Evolutionary conservation across 2,888 invertebrate species (phyloP), one percentile per base, ranked within the genome.

Genomic region (Apocheima hispidaria): DNA sequence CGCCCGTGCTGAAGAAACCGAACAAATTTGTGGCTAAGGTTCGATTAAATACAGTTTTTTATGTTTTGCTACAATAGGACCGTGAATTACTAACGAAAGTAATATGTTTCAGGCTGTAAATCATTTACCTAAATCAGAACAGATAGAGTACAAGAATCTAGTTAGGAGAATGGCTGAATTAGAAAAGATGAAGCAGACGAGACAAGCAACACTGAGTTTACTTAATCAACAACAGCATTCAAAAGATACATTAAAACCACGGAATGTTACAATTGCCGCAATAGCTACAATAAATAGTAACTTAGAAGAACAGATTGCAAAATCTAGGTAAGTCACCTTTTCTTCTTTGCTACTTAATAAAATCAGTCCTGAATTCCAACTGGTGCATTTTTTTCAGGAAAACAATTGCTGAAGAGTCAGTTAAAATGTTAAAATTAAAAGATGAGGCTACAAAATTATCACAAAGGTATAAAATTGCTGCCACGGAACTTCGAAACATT

Each of bases 81-180:
- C 2, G 14, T 20, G 1, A 30, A 28, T 44, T 7, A 33, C 6
- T 43, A 38, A 36, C 4, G n/a, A 21, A 16, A 4, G 35, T 50
- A 30, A 20, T 2, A 4, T 69, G 23, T 88, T 87, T 77, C 78
- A 90, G 90, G 83, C 87, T 58, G 88, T 93, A 40, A 90, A 83
- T 66, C 86, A 92, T 78, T 86, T 93, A 71, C 93, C 93, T 14
- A 90, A 88, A 72, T 87, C 90, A 10, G 91, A 90, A 71, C 93
- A 92, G 78, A 85, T 91, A 66, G 93, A 93, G 73, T 93, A 93
- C 68, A 88, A 83, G 72, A 87, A 87, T 66, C 75, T 93, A 66
- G 90, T 93, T 1, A 89, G 84, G 71, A 85, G 91, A 77, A 93
- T 93, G 91, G 88, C 88, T 26, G 93, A 93, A 73, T 73, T 93